Evolutionary conservation across 2,888 invertebrate species (phyloP).

Genomic region (Nycteola revayana): DNA sequence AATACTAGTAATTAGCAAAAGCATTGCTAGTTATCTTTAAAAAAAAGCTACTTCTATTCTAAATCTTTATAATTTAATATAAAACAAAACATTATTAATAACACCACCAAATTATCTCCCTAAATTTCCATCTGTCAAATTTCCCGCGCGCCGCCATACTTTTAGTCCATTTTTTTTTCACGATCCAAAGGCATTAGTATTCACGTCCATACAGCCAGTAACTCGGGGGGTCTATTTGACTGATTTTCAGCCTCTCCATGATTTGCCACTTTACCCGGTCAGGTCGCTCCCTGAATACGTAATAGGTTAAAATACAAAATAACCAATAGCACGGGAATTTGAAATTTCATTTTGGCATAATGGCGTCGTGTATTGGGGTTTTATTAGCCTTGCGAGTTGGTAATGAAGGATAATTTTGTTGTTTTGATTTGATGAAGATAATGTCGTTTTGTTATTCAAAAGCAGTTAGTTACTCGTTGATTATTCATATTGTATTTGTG

Average conservation of each 20-base stretch:
- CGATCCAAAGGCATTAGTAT: slow-evolving; percentile 53
- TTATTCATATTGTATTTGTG: too few relatives aligned
- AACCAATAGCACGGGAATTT: slow-evolving; percentile 61
- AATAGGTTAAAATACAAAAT: slow-evolving; percentile 48
- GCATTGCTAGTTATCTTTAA: too few relatives aligned
- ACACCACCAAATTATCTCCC: too few relatives aligned
- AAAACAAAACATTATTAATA: too few relatives aligned
- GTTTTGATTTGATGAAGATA: slow-evolving; percentile 18
- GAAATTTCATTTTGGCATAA: slow-evolving; percentile 77
- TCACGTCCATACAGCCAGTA: slow-evolving; percentile 57
- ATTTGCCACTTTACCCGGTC: slow-evolving; percentile 81
- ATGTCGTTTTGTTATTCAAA: slow-evolving; percentile 18
- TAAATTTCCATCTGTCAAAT: slow-evolving; percentile 6
- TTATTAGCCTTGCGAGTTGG: slow-evolving; percentile 39
- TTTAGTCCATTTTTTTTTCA: slow-evolving; percentile 38
- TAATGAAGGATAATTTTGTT: slow-evolving; percentile 22
- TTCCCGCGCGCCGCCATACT: slow-evolving; percentile 29
- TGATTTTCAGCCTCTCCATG: slow-evolving; percentile 80
- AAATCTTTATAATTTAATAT: too few relatives aligned
- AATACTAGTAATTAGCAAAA: too few relatives aligned
- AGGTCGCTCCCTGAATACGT: slow-evolving; percentile 66
- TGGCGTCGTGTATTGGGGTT: slow-evolving; percentile 61
- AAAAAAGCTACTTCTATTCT: too few relatives aligned
- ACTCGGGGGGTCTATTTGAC: slow-evolving; percentile 78
- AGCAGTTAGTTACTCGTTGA: too few relatives aligned